Conservation (phyloP, 2,113 vertebrate species). For the Aythya baeri region DNA sequence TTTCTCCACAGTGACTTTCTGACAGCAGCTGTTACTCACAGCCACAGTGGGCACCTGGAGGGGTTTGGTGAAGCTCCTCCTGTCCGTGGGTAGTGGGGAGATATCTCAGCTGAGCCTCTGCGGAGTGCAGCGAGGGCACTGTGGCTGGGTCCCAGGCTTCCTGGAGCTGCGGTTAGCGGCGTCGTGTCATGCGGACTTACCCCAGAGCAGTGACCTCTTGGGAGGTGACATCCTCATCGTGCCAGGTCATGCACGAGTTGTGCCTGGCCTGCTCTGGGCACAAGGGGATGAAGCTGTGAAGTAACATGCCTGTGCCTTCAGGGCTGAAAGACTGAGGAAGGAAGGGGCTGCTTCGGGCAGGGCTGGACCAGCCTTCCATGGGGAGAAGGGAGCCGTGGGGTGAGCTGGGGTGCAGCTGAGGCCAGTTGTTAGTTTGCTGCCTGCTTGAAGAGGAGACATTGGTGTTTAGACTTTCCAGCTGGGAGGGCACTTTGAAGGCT, state of each 20-base stretch:
- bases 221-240: background rate
- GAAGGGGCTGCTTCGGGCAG: background rate
- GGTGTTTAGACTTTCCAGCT: conserved; percentile 4
- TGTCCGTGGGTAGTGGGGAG: background rate
- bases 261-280: background rate
- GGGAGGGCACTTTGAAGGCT: conserved; percentile 18
- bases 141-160: background rate
- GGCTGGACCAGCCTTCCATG: background rate
- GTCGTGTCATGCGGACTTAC: background rate
- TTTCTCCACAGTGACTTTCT: background rate
- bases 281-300: background rate
- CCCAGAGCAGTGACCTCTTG: background rate
- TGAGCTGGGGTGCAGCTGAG: background rate
- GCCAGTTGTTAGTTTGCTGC: background rate
- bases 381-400: background rate
- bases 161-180: accelerated
- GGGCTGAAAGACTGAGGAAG: background rate
- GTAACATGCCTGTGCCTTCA: background rate
- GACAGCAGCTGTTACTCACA: background rate
- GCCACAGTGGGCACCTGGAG: no score
- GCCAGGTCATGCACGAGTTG: accelerated
- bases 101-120: background rate
- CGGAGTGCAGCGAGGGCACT: background rate
- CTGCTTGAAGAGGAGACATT: background rate
- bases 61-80: background rate